phyloP scores from a whole-genome alignment of 2,113 vertebrate species.

The Bos indicus region DNA sequence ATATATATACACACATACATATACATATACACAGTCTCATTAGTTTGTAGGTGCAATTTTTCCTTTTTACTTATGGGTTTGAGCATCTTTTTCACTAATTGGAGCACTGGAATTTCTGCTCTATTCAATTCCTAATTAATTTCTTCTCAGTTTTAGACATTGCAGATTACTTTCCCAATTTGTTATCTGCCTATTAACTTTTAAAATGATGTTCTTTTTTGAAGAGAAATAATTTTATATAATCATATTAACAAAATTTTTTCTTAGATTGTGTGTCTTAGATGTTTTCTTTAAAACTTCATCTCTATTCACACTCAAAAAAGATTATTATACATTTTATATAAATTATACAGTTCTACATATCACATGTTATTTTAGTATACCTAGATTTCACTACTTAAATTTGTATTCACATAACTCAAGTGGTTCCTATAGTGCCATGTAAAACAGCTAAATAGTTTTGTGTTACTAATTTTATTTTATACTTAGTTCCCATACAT shows the following conservation, averaged over 20 bases:
- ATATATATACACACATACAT: too few species aligned
- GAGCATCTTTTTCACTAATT: background rate
- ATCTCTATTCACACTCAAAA: background rate
- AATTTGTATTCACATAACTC: background rate
- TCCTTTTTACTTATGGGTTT: background rate
- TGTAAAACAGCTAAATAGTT: background rate
- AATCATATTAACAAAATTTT: background rate
- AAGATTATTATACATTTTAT: background rate
- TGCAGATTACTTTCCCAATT: background rate
- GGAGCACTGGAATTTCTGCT: background rate
- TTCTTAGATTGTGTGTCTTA: background rate
- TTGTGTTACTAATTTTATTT: background rate
- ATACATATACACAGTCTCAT: background rate
- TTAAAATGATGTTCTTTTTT: background rate
- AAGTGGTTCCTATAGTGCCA: background rate
- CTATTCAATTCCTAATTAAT: background rate
- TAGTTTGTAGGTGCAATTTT: background rate
- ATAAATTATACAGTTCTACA: background rate
- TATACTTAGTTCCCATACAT: background rate
- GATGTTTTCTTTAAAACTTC: background rate
- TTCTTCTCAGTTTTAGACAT: background rate
- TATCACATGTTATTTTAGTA: background rate
- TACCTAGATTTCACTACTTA: background rate
- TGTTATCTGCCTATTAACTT: background rate
- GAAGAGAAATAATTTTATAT: background rate